phyloP scores from a whole-genome alignment of 1,140 invertebrate genomes.

The Trachymyrmex septentrionalis region DNA sequence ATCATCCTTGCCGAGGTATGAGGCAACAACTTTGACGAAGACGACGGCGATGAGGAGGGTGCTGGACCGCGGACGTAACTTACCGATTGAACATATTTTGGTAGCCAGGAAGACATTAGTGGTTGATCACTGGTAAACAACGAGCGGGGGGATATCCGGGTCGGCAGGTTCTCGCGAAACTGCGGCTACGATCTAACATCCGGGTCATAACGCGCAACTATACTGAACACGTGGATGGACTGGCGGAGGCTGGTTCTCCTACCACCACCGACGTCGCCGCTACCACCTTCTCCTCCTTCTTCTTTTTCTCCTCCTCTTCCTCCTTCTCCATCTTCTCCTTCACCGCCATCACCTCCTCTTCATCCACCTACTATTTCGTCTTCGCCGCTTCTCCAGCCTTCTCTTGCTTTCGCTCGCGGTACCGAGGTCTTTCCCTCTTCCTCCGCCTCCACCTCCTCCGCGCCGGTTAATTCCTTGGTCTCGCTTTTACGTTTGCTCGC shows the following conservation, averaged over 20 bases:
- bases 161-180: constrained; percentile 86
- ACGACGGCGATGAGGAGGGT: neutral
- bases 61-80: constrained; percentile 73
- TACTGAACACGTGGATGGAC: constrained; percentile 86
- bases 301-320: constrained; percentile 59
- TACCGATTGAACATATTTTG: constrained; percentile 87
- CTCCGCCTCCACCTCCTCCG: constrained; percentile 50
- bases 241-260: constrained; percentile 84
- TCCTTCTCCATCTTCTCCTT: constrained; percentile 45
- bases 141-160: constrained; percentile 85
- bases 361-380: constrained; percentile 61
- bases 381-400: constrained; percentile 19
- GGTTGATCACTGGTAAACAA: constrained; percentile 81
- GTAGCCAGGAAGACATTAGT: constrained; percentile 85
- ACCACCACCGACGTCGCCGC: constrained; percentile 74
- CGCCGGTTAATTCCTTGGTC: constrained; percentile 59
- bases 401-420: constrained; percentile 24
- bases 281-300: constrained; percentile 67
- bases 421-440: constrained; percentile 51
- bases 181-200: constrained; percentile 87
- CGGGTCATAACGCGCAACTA: constrained; percentile 87
- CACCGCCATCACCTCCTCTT: constrained; percentile 60
- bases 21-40: neutral
- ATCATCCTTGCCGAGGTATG: constrained; percentile 20
- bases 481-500: constrained; percentile 14